phyloP scores from a whole-genome alignment of 2,888 invertebrate species.

The Melanargia galathea region DNA sequence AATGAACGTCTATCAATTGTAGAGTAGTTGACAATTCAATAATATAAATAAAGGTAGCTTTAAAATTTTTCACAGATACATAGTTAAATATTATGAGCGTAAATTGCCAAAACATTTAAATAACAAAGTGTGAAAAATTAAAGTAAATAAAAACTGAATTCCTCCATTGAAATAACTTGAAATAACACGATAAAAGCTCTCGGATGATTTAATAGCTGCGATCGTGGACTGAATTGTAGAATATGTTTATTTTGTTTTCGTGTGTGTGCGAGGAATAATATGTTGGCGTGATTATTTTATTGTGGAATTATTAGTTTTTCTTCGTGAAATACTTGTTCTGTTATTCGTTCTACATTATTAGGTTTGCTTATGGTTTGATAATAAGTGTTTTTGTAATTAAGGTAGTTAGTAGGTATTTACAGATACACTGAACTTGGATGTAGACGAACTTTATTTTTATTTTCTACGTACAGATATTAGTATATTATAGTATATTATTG shows the following conservation, averaged over 20 bases:
- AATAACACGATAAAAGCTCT: conserved; percentile 34
- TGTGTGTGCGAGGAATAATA: not conserved
- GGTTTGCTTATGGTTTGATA: not conserved
- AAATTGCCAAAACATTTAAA: conserved; percentile 31
- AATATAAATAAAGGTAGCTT: too few relatives aligned
- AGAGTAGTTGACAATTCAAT: too few relatives aligned
- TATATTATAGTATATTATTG: too few relatives aligned
- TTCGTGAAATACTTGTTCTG: not conserved
- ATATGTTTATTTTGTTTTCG: conserved; percentile 20
- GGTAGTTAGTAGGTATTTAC: too few relatives aligned
- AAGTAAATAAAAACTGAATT: conserved; percentile 35
- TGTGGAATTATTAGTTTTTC: not conserved
- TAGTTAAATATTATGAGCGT: conserved; percentile 17
- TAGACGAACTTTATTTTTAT: too few relatives aligned
- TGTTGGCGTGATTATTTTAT: not conserved
- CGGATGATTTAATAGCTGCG: conserved; percentile 33
- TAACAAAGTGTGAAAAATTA: conserved; percentile 31
- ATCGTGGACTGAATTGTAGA: conserved; percentile 23
- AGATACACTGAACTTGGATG: too few relatives aligned
- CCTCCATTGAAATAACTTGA: conserved; percentile 33
- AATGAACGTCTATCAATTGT: too few relatives aligned
- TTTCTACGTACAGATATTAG: too few relatives aligned
- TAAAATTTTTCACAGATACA: too few relatives aligned
- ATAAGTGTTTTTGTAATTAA: too few relatives aligned
- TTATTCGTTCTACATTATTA: conserved; percentile 17